These are phyloP conservation scores for Hirundo rustica DNA, from an alignment of 2,797 vertebrate species.

Conservation along the genomic window DNA sequence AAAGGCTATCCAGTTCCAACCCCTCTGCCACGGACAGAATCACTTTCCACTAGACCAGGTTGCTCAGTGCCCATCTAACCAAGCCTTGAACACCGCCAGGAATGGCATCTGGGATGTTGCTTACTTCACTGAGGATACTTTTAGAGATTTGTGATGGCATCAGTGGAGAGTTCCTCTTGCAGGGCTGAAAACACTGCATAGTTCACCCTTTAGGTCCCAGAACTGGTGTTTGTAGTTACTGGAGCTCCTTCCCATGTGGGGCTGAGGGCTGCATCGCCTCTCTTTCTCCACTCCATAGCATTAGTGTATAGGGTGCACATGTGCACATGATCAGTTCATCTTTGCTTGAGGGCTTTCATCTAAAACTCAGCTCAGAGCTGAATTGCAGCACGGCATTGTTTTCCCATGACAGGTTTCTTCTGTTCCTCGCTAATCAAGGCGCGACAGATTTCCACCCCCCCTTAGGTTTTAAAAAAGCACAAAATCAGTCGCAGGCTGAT, in stretches of 20 bases:
- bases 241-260: background rate
- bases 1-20: background rate
- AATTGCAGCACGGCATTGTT: background rate
- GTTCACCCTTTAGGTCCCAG: background rate
- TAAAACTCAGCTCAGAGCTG: background rate
- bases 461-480: constrained; percentile 73
- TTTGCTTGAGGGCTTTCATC: background rate
- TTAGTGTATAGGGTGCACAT: background rate
- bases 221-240: background rate
- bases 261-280: background rate
- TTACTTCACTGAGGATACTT: background rate
- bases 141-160: background rate
- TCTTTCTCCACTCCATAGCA: background rate
- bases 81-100: background rate
- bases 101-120: background rate
- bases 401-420: constrained; percentile 63
- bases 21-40: background rate
- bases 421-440: constrained; percentile 67
- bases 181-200: rapidly evolving
- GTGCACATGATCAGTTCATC: background rate
- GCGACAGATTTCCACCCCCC: constrained; percentile 67
- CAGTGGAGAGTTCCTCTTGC: background rate
- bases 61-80: background rate
- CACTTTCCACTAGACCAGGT: background rate
- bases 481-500: constrained; percentile 70